phyloP scores from a whole-genome alignment of 2,888 invertebrate species.

The Graphium colonna region DNA sequence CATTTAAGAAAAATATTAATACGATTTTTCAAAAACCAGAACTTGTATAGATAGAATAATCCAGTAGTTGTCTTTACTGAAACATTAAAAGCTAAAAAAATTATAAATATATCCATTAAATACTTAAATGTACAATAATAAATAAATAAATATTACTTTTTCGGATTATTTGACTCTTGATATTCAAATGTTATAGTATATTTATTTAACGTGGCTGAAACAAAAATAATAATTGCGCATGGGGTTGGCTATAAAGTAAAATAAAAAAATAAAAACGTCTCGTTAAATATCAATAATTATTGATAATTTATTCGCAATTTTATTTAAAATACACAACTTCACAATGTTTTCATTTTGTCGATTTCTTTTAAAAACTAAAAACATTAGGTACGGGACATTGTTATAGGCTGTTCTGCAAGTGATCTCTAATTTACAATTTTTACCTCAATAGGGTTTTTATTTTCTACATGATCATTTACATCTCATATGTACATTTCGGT shows the following conservation, averaged over 20 bases:
- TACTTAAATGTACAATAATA: too few species aligned
- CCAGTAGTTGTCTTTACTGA: too few species aligned
- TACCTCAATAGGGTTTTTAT: conserved; percentile 56
- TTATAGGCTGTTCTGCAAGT: conserved; percentile 64
- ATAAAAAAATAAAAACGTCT: conserved; percentile 39
- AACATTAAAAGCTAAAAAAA: too few species aligned
- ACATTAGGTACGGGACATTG: conserved; percentile 74
- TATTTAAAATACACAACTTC: conserved; percentile 80
- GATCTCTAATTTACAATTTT: conserved; percentile 52
- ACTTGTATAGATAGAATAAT: too few species aligned
- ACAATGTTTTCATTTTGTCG: conserved; percentile 69
- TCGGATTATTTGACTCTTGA: too few species aligned
- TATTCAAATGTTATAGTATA: too few species aligned
- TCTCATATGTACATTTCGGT: conserved; percentile 62
- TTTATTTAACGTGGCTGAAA: too few species aligned
- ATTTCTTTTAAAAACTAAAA: conserved; percentile 66
- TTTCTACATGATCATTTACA: conserved; percentile 70
- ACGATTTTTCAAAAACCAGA: too few species aligned
- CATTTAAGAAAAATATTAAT: too few species aligned
- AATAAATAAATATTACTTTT: too few species aligned
- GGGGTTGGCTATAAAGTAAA: background rate
- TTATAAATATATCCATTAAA: too few species aligned
- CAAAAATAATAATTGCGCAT: too few species aligned
- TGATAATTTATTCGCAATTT: conserved; percentile 80
- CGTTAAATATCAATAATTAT: conserved; percentile 71